Conservation (phyloP, 2,888 invertebrate genomes). For the Latheticus oryzae region DNA sequence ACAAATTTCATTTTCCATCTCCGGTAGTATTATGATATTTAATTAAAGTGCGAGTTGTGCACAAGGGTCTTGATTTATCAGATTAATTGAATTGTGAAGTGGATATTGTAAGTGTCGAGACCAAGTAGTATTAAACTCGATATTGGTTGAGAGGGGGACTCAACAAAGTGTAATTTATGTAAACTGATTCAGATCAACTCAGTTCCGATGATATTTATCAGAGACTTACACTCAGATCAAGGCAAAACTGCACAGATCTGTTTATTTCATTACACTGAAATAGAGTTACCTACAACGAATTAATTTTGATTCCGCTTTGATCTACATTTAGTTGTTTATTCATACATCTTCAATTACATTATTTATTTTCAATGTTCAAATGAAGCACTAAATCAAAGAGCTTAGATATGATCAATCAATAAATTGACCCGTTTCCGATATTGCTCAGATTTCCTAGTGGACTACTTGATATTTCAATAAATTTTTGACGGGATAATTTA, state of each 20-base stretch:
- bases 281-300: constrained; percentile 14
- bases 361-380: too few relatives aligned
- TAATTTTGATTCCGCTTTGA: too few relatives aligned
- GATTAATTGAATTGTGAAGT: constrained; percentile 46
- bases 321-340: too few relatives aligned
- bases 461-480: constrained; percentile 39
- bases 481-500: constrained; percentile 42
- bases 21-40: constrained; percentile 37
- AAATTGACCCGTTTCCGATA: constrained; percentile 36
- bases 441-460: constrained; percentile 41
- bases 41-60: constrained; percentile 41
- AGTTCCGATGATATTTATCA: constrained; percentile 24
- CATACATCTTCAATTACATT: too few relatives aligned
- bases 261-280: constrained; percentile 13
- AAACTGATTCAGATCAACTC: constrained; percentile 25
- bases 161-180: constrained; percentile 34
- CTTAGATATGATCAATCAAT: constrained; percentile 23
- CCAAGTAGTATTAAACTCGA: constrained; percentile 33
- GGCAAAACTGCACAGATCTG: constrained; percentile 18
- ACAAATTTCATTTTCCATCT: constrained; percentile 38
- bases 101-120: constrained; percentile 42
- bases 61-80: constrained; percentile 42
- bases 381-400: constrained; percentile 15
- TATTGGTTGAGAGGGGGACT: constrained; percentile 30
- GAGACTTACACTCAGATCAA: constrained; percentile 27